phyloP scores from a whole-genome alignment of 2,113 vertebrate species.

The Clarias macrocephalus region DNA sequence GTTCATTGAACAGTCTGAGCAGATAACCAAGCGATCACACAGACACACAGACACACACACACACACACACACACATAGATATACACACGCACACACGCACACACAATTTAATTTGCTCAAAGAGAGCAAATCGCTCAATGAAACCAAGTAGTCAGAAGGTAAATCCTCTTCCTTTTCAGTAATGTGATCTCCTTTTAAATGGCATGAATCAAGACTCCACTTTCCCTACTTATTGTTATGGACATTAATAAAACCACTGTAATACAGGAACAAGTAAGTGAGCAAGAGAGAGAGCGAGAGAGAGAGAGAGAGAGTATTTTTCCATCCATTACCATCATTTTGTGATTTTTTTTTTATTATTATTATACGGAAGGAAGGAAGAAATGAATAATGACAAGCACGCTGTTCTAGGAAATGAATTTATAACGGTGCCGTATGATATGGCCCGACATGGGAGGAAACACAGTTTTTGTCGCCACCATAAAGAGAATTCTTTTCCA shows the following conservation, averaged over 20 bases:
- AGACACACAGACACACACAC: conserved; percentile 38
- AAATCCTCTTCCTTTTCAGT: conserved; percentile 35
- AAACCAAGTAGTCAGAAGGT: conserved; percentile 20
- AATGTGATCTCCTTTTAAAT: conserved; percentile 29
- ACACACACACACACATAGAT: conserved; percentile 42
- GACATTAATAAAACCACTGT: conserved; percentile 20
- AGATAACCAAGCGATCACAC: conserved; percentile 61
- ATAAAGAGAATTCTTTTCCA: background rate
- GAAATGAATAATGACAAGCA: background rate
- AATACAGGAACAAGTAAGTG: background rate
- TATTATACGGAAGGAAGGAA: conserved; percentile 1
- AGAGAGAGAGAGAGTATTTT: conserved; percentile 9
- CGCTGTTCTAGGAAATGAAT: background rate
- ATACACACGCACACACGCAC: conserved; percentile 30
- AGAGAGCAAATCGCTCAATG: conserved; percentile 30
- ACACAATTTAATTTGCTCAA: conserved; percentile 56
- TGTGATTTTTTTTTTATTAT: background rate
- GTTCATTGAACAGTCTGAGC: conserved; percentile 53
- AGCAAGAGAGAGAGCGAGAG: background rate
- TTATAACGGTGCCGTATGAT: background rate
- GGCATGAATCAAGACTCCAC: conserved; percentile 28
- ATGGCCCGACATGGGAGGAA: background rate
- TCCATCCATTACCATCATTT: conserved; percentile 30
- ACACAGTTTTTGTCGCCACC: too few relatives aligned
- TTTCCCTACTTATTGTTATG: conserved; percentile 14